A percentile compares a stretch with the other conserved stretches of the same genome.
Evolutionary conservation across 2,113 vertebrate genomes (phyloP).

Genomic region (Eulemur macaco): DNA sequence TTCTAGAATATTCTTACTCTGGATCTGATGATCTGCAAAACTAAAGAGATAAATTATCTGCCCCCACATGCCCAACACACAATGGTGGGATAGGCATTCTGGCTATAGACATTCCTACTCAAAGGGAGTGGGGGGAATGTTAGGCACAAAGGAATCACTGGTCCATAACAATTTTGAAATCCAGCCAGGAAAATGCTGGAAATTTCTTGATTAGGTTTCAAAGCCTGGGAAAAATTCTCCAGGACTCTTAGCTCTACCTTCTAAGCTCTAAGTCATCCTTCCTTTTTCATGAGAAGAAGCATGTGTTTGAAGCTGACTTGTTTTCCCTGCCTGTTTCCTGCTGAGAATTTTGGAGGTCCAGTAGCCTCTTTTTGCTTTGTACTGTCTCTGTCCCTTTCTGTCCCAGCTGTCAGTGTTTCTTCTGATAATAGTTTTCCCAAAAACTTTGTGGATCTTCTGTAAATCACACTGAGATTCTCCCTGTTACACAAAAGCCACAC

Average conservation of each 20-base stretch:
- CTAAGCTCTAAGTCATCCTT: background rate
- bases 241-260: background rate
- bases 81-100: background rate
- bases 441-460: background rate
- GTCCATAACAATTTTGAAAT: background rate
- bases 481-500: background rate
- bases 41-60: background rate
- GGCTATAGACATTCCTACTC: background rate
- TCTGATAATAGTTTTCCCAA: background rate
- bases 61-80: no score
- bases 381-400: background rate
- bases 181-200: background rate
- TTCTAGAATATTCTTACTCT: background rate
- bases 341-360: background rate
- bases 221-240: background rate
- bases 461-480: background rate
- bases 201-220: background rate
- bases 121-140: rapidly evolving
- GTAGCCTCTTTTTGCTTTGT: background rate
- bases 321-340: background rate
- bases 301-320: background rate
- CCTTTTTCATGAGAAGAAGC: background rate
- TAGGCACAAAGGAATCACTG: background rate
- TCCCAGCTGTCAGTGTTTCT: background rate
- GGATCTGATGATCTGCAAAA: background rate